Evolutionary conservation across 2,113 vertebrate species (phyloP), one percentile per base, ranked within the genome.

Genomic region (Chiloscyllium plagiosum): DNA sequence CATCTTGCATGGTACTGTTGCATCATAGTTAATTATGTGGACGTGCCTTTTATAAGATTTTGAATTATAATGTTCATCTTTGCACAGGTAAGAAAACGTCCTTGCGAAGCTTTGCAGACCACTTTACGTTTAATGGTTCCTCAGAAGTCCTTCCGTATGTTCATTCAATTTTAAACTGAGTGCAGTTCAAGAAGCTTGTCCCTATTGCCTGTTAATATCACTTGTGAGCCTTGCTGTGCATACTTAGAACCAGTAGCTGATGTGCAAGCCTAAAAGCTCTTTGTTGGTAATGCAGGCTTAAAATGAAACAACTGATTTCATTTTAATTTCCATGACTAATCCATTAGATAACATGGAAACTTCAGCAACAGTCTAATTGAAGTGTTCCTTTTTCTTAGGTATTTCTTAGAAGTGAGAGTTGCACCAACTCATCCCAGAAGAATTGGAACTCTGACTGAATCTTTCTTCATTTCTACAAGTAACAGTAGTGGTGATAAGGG

Each of bases 301-400:
- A 89, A 26, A 92, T 37, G 13, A 90, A 92, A 92, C 65, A 33
- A 92, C 13, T n/a, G 89, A 56, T 92, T 92, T 92, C 26, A 65
- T 92, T 92, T 92, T n/a, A 33, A 15, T 65, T 92, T 92, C 56
- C 52, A 65, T 29, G 3, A 29, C 89, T 92, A 92, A 92, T 92
- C 89, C 29, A 13, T 65, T 65, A 13, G 89, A 92, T 52, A 65
- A 29, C 33, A 6, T 92, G 56, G 89, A 56, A 92, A 65, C 56
- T 92, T 65, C 56, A n/a, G 89, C 89, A 92, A 17, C 56, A 92
- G 56, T 33, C 89, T 92, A 92, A 80, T 92, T 92, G 56, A 92
- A 92, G 56, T 65, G 89, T 19, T 92, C 89, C 89, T 65, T 92
- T 92, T 65, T n/a, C n/a, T 65, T 92, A 65, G 61, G 56, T 29